These are phyloP conservation scores for Idaea dimidiata DNA, from an alignment of 2,888 invertebrate genomes.

Conservation along the genomic window DNA sequence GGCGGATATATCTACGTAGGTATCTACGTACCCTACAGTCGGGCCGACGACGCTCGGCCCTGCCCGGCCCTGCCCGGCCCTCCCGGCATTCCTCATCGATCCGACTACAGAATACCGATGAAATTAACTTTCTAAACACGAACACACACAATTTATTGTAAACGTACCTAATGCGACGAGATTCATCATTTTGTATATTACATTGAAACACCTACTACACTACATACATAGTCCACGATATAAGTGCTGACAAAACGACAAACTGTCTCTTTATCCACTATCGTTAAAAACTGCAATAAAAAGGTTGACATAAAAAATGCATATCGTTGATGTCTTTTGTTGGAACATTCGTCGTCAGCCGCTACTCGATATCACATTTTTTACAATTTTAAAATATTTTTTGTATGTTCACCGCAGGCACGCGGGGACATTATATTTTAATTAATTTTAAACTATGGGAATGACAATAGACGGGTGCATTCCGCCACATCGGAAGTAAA, in stretches of 20 bases:
- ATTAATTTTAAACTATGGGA: neutral
- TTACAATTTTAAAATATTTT: neutral
- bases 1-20: neutral
- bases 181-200: neutral
- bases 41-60: neutral
- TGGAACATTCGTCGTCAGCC: neutral
- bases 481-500: conserved; percentile 49
- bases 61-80: neutral
- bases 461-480: conserved; percentile 19
- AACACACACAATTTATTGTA: neutral
- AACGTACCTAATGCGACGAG: neutral
- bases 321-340: conserved; percentile 2
- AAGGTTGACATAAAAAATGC: neutral
- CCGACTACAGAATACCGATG: neutral
- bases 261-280: neutral
- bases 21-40: too few species aligned
- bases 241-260: neutral
- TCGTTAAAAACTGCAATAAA: neutral
- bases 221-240: too few species aligned
- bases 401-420: neutral
- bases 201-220: neutral
- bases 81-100: conserved; percentile 1
- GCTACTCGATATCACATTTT: neutral
- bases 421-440: conserved; percentile 1
- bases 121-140: conserved; percentile 1